Percentiles rank a stretch among this genome's conserved stretches.
phyloP scores from a whole-genome alignment of 2,113 vertebrate genomes.

The Pseudolaguvia tuberculata region DNA sequence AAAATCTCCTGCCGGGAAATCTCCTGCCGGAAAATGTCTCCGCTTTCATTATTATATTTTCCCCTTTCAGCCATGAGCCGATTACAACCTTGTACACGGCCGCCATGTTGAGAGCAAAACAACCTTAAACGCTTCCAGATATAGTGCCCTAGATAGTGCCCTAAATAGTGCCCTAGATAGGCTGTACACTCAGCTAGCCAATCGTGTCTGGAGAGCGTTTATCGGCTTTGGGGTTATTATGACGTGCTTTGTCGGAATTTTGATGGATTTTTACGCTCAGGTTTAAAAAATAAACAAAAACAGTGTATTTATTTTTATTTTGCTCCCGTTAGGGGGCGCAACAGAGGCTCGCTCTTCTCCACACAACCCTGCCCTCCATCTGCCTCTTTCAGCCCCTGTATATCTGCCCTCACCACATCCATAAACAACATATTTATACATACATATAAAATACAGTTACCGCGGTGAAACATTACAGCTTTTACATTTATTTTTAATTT shows the following conservation, averaged over 20 bases:
- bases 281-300: too few relatives aligned
- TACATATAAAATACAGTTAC: not conserved
- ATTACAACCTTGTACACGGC: slow-evolving; percentile 43
- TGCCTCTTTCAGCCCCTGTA: too few relatives aligned
- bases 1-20: not conserved
- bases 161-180: not conserved
- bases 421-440: not conserved
- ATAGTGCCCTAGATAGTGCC: not conserved
- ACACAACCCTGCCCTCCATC: too few relatives aligned
- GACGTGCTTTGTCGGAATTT: too few relatives aligned
- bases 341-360: too few relatives aligned
- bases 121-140: not conserved
- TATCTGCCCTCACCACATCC: too few relatives aligned
- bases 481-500: too few relatives aligned
- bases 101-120: slow-evolving; percentile 53
- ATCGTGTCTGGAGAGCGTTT: not conserved
- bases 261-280: too few relatives aligned
- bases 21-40: not conserved
- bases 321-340: too few relatives aligned
- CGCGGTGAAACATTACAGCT: too few relatives aligned
- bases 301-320: too few relatives aligned
- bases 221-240: not conserved
- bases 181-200: not conserved
- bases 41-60: not conserved
- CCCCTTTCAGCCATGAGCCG: not conserved